Evolutionary conservation across 2,797 vertebrate species (phyloP), one percentile per base, ranked within the genome.

Genomic region (Enteromius unitaeniatus): DNA sequence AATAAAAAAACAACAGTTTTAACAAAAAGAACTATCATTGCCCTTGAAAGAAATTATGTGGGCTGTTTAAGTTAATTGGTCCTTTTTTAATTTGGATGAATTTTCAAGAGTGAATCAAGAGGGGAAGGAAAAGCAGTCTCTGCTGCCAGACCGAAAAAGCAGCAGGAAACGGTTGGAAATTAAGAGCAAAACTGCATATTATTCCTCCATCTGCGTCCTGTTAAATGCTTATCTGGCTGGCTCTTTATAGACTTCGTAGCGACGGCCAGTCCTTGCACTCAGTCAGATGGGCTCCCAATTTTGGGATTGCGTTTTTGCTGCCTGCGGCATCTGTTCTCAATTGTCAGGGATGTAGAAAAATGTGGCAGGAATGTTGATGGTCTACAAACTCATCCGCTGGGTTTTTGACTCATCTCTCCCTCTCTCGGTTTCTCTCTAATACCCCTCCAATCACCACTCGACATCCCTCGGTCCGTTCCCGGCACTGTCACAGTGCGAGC

Each of bases 321-420:
- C 80, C 86, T 83, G 80, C 37, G 89, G 92, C 94, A 94, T 94
- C 93, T 95, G 93, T 91, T 92, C 91, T 90, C 92, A 93, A 92
- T 94, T 93, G 93, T 90, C 86, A 79, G 86, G 90, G 84, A 85
- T 73, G 85, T 88, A 89, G 82, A 88, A 78, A 87, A 90, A 88
- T 91, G 89, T 89, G 87, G 78, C 90, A 89, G 86, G 86, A 92
- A 91, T 67, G 72, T 26, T 81, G 85, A 80, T 87, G 64, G 40
- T 75, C 77, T 72, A 74, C 62, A 75, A 70, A 75, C 62, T 72
- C 81, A 75, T 82, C 73, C 67, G 13, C 78, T 67, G 67, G 28
- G 23, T 79, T 73, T 37, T 51, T 68, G 11, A 82, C 73, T 86
- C 85, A 79, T 80, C 74, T 72, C 75, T 73, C 85, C 31, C 55